phyloP scores from a whole-genome alignment of 2,113 vertebrate species.

The Dromas ardeola region DNA sequence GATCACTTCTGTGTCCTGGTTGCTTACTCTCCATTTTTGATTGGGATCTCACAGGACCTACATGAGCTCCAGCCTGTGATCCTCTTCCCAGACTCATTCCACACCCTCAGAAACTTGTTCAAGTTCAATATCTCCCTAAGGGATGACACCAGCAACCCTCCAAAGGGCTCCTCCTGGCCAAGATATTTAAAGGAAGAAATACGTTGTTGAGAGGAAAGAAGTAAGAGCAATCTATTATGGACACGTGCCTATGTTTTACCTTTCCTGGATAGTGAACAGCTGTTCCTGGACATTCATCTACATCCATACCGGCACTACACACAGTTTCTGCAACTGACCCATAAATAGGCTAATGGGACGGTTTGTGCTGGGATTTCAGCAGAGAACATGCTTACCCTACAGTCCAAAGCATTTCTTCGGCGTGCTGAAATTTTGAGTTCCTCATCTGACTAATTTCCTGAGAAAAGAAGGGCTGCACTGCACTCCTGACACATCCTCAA shows the following conservation, averaged over 20 bases:
- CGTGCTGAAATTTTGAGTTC: not conserved
- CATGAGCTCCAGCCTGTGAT: not conserved
- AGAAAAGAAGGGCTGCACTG: not conserved
- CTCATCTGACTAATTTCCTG: not conserved
- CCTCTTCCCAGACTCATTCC: not conserved
- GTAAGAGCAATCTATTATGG: not conserved
- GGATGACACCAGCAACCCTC: not conserved
- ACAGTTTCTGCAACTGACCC: not conserved
- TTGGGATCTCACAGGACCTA: not conserved
- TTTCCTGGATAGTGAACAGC: not conserved
- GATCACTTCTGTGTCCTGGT: not conserved
- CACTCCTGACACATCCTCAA: not conserved
- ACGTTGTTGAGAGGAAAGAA: not conserved
- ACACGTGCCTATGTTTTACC: rapidly evolving
- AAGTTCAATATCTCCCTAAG: not conserved
- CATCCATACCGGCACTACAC: not conserved
- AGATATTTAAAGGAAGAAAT: not conserved
- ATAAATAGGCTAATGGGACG: not conserved
- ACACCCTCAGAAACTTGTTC: not conserved
- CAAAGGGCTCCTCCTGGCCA: not conserved
- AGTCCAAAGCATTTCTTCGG: not conserved
- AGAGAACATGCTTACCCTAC: rapidly evolving
- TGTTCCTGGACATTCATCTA: not conserved
- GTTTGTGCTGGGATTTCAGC: not conserved
- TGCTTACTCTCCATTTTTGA: not conserved